phyloP scores from a whole-genome alignment of 2,888 invertebrate species.

The Drosophila kanekoi region DNA sequence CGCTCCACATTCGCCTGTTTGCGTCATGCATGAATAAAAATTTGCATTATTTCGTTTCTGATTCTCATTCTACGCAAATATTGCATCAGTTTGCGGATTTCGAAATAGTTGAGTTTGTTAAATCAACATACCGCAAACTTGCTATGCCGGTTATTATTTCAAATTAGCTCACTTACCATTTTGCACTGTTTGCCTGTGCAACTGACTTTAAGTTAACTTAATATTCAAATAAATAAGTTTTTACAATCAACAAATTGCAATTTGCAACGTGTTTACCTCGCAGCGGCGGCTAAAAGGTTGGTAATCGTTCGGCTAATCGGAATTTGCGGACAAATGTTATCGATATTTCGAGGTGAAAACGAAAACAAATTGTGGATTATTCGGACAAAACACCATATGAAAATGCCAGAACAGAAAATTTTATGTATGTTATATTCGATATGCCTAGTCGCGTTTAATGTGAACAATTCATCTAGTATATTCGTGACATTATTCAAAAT shows the following conservation, averaged over 20 bases:
- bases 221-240: conserved; percentile 16
- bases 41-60: neutral
- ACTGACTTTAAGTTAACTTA: conserved; percentile 15
- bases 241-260: conserved; percentile 34
- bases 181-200: conserved; percentile 8
- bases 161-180: conserved; percentile 33
- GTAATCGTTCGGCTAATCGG: conserved; percentile 19
- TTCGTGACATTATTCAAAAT: neutral
- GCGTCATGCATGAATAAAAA: conserved; percentile 6
- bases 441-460: neutral
- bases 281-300: conserved; percentile 32
- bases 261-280: conserved; percentile 72
- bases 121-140: neutral
- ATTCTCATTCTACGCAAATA: conserved; percentile 8
- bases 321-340: conserved; percentile 11
- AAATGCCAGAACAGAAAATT: neutral
- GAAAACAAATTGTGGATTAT: neutral
- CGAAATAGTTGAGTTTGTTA: conserved; percentile 3
- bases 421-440: neutral
- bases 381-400: neutral
- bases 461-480: neutral
- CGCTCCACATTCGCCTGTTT: conserved; percentile 86
- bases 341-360: conserved; percentile 21
- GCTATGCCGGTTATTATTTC: neutral
- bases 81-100: conserved; percentile 63